Conservation (phyloP, 2,888 invertebrate genomes). For the Clunio marinus region DNA sequence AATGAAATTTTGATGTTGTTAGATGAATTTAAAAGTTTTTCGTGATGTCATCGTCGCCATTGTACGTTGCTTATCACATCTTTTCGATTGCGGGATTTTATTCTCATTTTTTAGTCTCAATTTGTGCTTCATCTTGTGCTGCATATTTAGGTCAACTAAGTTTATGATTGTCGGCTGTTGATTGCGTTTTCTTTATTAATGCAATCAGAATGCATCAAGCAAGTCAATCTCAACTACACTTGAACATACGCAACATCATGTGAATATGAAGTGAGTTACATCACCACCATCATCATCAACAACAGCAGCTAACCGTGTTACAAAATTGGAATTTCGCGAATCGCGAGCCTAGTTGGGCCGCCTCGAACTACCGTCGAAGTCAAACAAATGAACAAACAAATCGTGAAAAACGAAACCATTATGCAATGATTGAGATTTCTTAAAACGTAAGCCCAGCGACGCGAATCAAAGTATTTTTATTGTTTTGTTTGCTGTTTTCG, state of each 20-base stretch:
- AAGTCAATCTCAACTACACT: neutral
- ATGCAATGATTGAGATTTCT: slow-evolving; percentile 3
- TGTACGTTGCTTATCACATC: too few species aligned
- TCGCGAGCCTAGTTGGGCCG: neutral
- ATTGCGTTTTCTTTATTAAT: neutral
- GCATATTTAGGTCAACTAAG: slow-evolving; percentile 6
- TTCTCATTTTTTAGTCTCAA: neutral
- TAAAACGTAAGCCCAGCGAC: too few species aligned
- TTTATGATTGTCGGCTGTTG: slow-evolving; percentile 4
- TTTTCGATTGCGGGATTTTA: slow-evolving; percentile 17
- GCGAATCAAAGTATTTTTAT: too few species aligned
- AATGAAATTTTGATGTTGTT: too few species aligned
- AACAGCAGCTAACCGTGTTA: neutral
- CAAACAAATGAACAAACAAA: neutral
- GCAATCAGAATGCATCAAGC: slow-evolving; percentile 4
- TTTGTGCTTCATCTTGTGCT: neutral
- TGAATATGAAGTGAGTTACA: neutral
- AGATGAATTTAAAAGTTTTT: too few species aligned
- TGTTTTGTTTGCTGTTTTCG: too few species aligned
- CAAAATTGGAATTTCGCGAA: slow-evolving; percentile 3
- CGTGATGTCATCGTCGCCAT: too few species aligned
- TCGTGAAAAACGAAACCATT: slow-evolving; percentile 7
- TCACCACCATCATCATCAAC: too few species aligned
- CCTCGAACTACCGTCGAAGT: neutral
- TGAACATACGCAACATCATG: slow-evolving; percentile 5